Evolutionary conservation across 2,113 vertebrate species (phyloP).

Genomic region (Emberiza fucata): DNA sequence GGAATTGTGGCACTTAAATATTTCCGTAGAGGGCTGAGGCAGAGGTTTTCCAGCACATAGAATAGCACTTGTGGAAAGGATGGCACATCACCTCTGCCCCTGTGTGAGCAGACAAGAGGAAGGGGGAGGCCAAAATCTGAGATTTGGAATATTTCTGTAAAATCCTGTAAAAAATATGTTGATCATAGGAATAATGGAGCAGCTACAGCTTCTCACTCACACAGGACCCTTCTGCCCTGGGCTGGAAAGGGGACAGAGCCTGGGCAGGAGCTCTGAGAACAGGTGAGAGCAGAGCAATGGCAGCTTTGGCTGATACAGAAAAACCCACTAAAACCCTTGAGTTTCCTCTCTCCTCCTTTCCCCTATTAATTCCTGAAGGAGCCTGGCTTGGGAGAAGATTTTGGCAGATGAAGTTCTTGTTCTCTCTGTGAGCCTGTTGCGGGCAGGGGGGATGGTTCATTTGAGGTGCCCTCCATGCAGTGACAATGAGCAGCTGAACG

Average conservation of each 20-base stretch:
- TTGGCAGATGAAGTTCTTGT: conserved; percentile 27
- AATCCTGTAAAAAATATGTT: neutral
- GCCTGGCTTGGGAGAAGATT: neutral
- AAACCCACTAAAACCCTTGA: neutral
- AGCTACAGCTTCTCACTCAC: neutral
- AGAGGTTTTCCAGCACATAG: neutral
- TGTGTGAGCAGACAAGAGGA: neutral
- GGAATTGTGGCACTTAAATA: neutral
- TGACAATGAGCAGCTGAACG: conserved; percentile 56
- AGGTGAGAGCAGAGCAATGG: rapidly evolving
- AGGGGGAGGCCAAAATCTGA: neutral
- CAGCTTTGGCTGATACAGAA: neutral
- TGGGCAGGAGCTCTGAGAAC: neutral
- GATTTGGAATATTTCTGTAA: neutral
- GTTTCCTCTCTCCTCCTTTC: neutral
- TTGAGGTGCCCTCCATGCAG: conserved; percentile 33
- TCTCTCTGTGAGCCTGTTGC: neutral
- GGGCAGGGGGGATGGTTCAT: conserved; percentile 40
- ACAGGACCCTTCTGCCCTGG: neutral
- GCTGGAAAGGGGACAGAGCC: neutral
- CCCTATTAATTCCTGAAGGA: neutral
- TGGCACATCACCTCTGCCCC: rapidly evolving
- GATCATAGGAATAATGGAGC: rapidly evolving
- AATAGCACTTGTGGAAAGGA: neutral
- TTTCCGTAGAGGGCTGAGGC: neutral